phyloP scores from a whole-genome alignment of 2,797 vertebrate genomes.

The Lithobates pipiens region DNA sequence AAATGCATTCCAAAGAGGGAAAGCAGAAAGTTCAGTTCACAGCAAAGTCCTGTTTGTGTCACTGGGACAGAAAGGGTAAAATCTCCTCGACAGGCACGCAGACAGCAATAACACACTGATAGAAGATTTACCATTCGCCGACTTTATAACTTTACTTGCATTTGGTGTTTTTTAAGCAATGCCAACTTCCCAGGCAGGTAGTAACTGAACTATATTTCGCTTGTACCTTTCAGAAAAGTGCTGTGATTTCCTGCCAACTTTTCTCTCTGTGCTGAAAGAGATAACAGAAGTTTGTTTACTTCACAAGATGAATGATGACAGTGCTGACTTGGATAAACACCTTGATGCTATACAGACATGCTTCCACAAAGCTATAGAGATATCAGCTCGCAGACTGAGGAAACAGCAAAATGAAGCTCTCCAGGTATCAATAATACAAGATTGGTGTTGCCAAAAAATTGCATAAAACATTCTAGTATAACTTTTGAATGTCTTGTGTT shows the following conservation, averaged over 20 bases:
- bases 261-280: constrained; percentile 85
- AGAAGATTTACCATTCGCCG: not conserved
- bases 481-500: not conserved
- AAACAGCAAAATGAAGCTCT: constrained; percentile 82
- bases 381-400: constrained; percentile 77
- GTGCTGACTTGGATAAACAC: constrained; percentile 68
- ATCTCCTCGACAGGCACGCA: not conserved
- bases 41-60: not conserved
- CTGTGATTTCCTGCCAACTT: constrained; percentile 74
- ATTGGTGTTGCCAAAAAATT: not conserved
- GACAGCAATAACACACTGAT: not conserved
- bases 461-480: not conserved
- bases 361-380: constrained; percentile 90
- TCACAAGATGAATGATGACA: constrained; percentile 64
- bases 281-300: constrained; percentile 74
- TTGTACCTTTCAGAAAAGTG: constrained; percentile 37
- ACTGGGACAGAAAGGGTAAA: not conserved
- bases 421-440: constrained; percentile 73
- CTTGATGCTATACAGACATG: constrained; percentile 81
- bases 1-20: no score
- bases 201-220: not conserved
- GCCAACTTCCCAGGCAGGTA: not conserved
- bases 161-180: not conserved
- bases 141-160: not conserved
- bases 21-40: not conserved